phyloP scores from a whole-genome alignment of 2,888 invertebrate genomes.

The Nomada ferruginata region DNA sequence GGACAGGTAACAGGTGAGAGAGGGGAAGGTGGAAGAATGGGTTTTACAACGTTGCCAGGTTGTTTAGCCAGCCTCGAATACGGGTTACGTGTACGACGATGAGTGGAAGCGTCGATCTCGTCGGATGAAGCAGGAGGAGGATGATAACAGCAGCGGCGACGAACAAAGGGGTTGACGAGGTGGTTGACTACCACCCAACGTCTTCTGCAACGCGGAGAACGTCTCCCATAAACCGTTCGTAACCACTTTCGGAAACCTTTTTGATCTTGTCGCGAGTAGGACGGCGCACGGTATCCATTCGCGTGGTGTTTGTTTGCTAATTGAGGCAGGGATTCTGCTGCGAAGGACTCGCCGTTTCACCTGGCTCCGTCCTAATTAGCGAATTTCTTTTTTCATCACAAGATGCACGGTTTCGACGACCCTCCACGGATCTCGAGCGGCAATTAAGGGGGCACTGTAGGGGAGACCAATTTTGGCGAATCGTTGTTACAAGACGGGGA shows the following conservation, averaged over 20 bases:
- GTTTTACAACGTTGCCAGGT: slow-evolving; percentile 67
- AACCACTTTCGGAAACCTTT: not conserved
- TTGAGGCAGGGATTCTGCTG: slow-evolving; percentile 1
- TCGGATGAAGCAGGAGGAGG: slow-evolving; percentile 11
- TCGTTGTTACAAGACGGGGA: not conserved
- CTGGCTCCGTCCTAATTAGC: slow-evolving; percentile 25
- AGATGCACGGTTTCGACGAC: not conserved
- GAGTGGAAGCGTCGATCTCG: slow-evolving; percentile 54
- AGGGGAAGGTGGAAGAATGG: slow-evolving; percentile 59
- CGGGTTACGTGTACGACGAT: slow-evolving; percentile 53
- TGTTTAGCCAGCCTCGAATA: slow-evolving; percentile 46
- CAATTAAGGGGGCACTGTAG: not conserved
- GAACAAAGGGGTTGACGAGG: slow-evolving; percentile 52
- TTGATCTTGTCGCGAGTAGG: not conserved
- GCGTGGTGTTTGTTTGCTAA: slow-evolving; percentile 7
- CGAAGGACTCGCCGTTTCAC: not conserved
- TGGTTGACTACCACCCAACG: slow-evolving; percentile 20
- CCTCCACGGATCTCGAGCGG: slow-evolving; percentile 3
- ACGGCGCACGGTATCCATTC: not conserved
- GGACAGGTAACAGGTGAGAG: slow-evolving; percentile 68
- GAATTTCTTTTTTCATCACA: slow-evolving; percentile 18
- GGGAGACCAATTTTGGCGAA: not conserved
- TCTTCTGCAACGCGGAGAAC: not conserved
- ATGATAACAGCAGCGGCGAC: slow-evolving; percentile 49
- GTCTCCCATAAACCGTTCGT: not conserved